Evolutionary conservation across 2,888 invertebrate species (phyloP), one percentile per base, ranked within the genome.

Genomic region (Drosophila kanekoi): DNA sequence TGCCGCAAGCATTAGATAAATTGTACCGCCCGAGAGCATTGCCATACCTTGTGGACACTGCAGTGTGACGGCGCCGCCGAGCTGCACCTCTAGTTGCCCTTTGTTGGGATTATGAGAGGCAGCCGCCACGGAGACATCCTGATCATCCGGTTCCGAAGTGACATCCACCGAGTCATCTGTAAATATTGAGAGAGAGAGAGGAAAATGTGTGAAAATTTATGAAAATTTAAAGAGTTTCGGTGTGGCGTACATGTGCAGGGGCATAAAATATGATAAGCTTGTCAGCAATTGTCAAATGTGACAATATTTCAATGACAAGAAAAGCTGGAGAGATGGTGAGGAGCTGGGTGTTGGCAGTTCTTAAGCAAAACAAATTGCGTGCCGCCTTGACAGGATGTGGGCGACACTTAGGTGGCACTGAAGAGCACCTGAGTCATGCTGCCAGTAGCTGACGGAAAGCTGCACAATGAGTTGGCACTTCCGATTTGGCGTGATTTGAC

Each of bases 51-150:
- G 95, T 58, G 96, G 96, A 91, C 97, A 98, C 87, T 97, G 96
- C 44, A 97, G 93, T 75, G 97, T 97, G 40, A 97, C 96, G 51
- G 96, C 96, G 8, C 97, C 97, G 6, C 97, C 97, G 20, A 97
- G 93, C 58, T 96, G 96, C 43, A 97, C 97, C 87, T 97, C 97
- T 66, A 96, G 94, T 85, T 95, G 95, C 80, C 96, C 94, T 61
- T 92, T 93, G 59, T 92, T 92, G 11, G 93, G 92, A 81, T 92
- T 92, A 53, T 93, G 93, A 6, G 93, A 92, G 54, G 93, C 92
- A 56, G 93, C 92, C 40, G 95, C 94, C 20, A 94, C 94, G 2
- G 94, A 94, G 70, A 94, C 93, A 72, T 93, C 93, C 75, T 94
- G 93, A 87, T 94, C 94, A 78, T 94, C 94, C 20, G 94, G 94